Percentiles rank a stretch among this genome's conserved stretches.
phyloP scores from a whole-genome alignment of 2,888 invertebrate species.

The Pyrocoelia pectoralis region DNA sequence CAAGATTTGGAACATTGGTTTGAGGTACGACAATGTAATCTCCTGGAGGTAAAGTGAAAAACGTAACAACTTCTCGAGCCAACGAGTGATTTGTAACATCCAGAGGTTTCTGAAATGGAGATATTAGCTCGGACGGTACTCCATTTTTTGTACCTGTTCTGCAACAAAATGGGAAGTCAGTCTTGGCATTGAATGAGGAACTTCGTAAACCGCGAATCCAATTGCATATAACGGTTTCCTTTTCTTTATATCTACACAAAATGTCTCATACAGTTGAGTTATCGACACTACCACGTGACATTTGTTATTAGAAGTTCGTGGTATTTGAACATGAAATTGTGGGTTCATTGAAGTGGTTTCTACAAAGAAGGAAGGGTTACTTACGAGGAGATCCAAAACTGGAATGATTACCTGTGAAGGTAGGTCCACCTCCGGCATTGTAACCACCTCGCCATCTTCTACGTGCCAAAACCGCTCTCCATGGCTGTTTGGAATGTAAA shows the following conservation, averaged over 20 bases:
- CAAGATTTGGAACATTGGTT: constrained; percentile 72
- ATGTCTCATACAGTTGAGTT: constrained; percentile 70
- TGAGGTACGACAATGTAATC: constrained; percentile 79
- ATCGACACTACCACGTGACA: constrained; percentile 78
- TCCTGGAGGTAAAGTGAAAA: constrained; percentile 77
- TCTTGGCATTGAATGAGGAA: constrained; percentile 68
- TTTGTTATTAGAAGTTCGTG: constrained; percentile 68
- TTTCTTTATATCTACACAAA: constrained; percentile 60
- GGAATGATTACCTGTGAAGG: constrained; percentile 64
- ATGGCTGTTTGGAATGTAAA: constrained; percentile 72
- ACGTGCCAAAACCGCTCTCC: constrained; percentile 75
- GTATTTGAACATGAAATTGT: constrained; percentile 75
- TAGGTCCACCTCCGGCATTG: constrained; percentile 76
- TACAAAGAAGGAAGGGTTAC: constrained; percentile 48
- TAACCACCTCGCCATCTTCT: constrained; percentile 73
- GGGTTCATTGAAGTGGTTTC: constrained; percentile 75
- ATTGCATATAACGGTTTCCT: constrained; percentile 67
- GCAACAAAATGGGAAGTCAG: constrained; percentile 68
- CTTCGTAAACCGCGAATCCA: constrained; percentile 76
- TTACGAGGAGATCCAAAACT: neutral
- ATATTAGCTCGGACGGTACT: no score
- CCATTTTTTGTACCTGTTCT: constrained; percentile 69
- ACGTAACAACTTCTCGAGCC: constrained; percentile 74
- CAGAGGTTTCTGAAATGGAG: constrained; percentile 65
- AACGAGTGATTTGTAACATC: constrained; percentile 73